Base-by-base conservation (phyloP, 30 jellyfish, hydroid and myxozoan species). In the Aurelia coerulea region DNA sequence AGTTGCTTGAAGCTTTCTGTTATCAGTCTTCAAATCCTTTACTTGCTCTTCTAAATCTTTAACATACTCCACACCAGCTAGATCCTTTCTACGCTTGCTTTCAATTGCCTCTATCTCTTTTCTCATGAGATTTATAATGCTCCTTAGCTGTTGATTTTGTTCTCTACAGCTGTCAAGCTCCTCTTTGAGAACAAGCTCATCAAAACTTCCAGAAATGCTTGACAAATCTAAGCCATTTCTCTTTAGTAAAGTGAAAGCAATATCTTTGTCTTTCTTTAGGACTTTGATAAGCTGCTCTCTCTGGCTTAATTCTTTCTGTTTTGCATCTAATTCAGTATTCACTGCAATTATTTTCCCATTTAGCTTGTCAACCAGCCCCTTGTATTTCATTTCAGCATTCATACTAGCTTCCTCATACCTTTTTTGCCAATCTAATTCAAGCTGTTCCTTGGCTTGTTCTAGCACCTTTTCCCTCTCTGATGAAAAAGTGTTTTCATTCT, bases 341-440 rank as follows among this genome's bases (percentile, higher is more conserved):
- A 65, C 46, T 12, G 74, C 11, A 15, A 14, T 70, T 56, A 65
- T 64, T 73, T 79, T 88, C 35, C 51, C 51, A 78, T 80, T n/a
- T 32, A 74, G 76, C 15, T 74, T 76, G 49, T 59, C 65, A 49
- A 91, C 60, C 37, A 77, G 52, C 39, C 73, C 65, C 49, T 73
- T 64, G 74, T 65, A 78, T 41, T 79, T 80, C 8, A 50, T 76
- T 34, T 79, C 92, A 15, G 91, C 86, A 59, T 73, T 51, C 46
- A 23, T 59, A 42, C 75, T 68, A 51, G 74, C 86, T 5, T 81
- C 95, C 37, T 88, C 97, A 54, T 70, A 81, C 29, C 92, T 78
- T 41, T 80, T 82, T 58, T 89, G 90, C 97, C 97, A 93, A 4
- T 93, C 92, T 37, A 84, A 59, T 51, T 93, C 97, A 19, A 73